These are phyloP conservation scores for Halesus radiatus DNA, from an alignment of 1,140 invertebrate genomes.

Conservation along the genomic window DNA sequence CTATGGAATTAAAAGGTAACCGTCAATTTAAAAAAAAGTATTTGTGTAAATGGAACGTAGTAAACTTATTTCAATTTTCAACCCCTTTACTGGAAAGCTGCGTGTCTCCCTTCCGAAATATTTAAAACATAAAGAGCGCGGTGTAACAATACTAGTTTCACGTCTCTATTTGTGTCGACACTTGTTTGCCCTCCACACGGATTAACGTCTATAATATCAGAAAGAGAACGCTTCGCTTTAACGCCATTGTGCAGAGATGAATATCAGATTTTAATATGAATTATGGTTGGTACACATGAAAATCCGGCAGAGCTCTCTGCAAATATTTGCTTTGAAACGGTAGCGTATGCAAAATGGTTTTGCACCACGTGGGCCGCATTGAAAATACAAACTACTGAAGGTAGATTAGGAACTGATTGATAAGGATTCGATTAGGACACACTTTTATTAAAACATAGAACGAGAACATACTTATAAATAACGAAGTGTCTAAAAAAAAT, in stretches of 20 bases:
- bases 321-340: background rate
- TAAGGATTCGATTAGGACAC: too few species aligned
- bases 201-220: conserved; percentile 38
- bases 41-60: too few species aligned
- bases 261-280: conserved; percentile 44
- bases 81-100: background rate
- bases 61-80: too few species aligned
- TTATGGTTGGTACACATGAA: conserved; percentile 22
- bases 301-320: conserved; percentile 8
- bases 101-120: background rate
- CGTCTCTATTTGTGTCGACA: conserved; percentile 46
- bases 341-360: conserved; percentile 1
- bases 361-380: too few species aligned
- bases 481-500: too few species aligned
- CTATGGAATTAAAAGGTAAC: too few species aligned
- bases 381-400: too few species aligned
- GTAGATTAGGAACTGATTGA: too few species aligned
- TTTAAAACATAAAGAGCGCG: background rate
- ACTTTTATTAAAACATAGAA: too few species aligned
- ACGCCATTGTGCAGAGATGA: conserved; percentile 20
- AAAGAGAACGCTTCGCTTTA: conserved; percentile 10
- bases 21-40: too few species aligned
- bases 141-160: conserved; percentile 14
- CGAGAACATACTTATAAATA: too few species aligned
- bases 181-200: conserved; percentile 45